Conservation (phyloP, 2,888 invertebrate species). For the Conus canariensis region DNA sequence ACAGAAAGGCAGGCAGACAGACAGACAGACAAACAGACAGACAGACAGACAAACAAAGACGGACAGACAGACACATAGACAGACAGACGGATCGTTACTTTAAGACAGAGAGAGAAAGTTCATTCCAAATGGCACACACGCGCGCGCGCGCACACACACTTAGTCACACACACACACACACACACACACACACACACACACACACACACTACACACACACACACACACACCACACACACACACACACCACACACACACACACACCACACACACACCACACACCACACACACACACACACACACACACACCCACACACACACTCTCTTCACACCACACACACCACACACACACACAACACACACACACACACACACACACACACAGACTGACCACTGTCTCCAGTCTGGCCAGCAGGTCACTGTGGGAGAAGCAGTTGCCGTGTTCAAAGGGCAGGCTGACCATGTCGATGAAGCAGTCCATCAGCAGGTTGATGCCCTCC, state of each 20-base stretch:
- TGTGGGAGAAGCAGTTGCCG: constrained; percentile 55
- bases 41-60: too few species aligned
- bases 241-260: too few species aligned
- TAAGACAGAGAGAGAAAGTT: too few species aligned
- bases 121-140: too few species aligned
- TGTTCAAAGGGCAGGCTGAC: constrained; percentile 56
- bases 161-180: too few species aligned
- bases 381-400: constrained; percentile 56
- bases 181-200: not conserved
- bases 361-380: not conserved
- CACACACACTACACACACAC: not conserved
- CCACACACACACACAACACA: not conserved
- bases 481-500: constrained; percentile 55
- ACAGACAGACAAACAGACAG: too few species aligned
- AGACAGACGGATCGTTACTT: too few species aligned
- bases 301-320: not conserved
- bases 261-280: too few species aligned
- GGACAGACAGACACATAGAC: too few species aligned
- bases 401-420: constrained; percentile 58
- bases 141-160: not conserved
- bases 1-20: not conserved
- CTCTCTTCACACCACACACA: not conserved
- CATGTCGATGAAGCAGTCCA: constrained; percentile 61
- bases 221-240: too few species aligned
- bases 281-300: not conserved